Evolutionary conservation across 2,113 vertebrate genomes (phyloP), one percentile per base, ranked within the genome.

Genomic region (Solea solea): DNA sequence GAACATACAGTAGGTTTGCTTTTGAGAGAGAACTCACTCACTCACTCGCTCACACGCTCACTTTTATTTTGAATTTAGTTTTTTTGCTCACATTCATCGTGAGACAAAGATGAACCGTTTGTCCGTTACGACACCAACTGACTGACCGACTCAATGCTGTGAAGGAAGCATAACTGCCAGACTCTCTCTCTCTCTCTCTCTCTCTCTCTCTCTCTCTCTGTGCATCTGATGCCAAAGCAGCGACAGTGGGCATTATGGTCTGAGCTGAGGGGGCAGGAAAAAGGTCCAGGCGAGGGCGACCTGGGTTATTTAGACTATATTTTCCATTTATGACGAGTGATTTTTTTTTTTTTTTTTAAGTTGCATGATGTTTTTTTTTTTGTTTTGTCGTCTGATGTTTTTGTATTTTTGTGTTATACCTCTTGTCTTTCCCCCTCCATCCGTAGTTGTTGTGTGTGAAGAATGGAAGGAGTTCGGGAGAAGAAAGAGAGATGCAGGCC

Each of bases 141-240:
- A 79, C 77, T 80, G 78, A 89, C 78, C 48, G 60, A 86, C 79
- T 83, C 74, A 84, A 88, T 75, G 89, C 90, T 92, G 90, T 93
- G 90, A 91, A 90, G 81, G 76, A 90, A 80, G 67, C 78, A 64
- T 67, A 73, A 74, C 46, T 82, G 73, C 77, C 63, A 46, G 69
- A 84, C 41, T 74, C 64, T 64, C 64, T 85, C 21, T 46, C 44
- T 46, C 9, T 9, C 9, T 11, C 5, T 46, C 21, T 34, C 34
- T 34, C 34, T 4, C 5, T 34, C 34, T 34, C 34, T 34, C 34
- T 34, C 34, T 85, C 44, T 76, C 65, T 65, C 63, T 85, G 63
- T 76, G 54, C 42, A 39, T 79, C 71, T 77, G 64, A 81, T 74
- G 66, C 74, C 80, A 78, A 86, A 80, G 86, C 86, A 86, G 66